These are phyloP conservation scores for Phenacoccus solenopsis DNA, from an alignment of 1,140 invertebrate genomes.

Conservation along the genomic window DNA sequence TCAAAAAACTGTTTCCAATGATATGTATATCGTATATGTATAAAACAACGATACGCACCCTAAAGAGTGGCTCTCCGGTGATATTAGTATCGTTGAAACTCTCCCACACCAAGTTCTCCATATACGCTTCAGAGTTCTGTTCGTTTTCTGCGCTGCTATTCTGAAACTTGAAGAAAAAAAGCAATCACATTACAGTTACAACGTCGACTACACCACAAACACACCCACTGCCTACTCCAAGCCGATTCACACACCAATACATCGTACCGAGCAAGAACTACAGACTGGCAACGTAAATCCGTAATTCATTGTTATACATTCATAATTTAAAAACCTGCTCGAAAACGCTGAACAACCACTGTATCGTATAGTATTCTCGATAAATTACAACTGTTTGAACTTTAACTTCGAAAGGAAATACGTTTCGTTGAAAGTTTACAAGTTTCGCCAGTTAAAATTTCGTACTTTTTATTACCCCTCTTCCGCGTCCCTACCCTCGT, in stretches of 20 bases:
- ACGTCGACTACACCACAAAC: too few relatives aligned
- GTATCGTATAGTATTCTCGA: background rate
- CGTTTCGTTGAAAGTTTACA: conserved; percentile 1
- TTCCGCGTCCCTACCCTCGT: background rate
- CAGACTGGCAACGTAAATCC: too few relatives aligned
- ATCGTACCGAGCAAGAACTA: too few relatives aligned
- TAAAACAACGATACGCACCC: conserved; percentile 26
- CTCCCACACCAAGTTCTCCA: conserved; percentile 49
- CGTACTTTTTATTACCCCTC: background rate
- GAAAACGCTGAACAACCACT: too few relatives aligned
- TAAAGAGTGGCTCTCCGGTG: conserved; percentile 27
- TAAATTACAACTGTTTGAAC: conserved; percentile 3
- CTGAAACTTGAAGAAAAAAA: conserved; percentile 18
- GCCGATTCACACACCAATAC: too few relatives aligned
- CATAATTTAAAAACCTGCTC: too few relatives aligned
- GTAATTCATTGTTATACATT: background rate
- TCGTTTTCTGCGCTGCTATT: conserved; percentile 23
- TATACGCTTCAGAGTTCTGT: conserved; percentile 39
- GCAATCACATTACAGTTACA: too few relatives aligned
- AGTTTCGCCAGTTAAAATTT: background rate
- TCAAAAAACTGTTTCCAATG: too few relatives aligned
- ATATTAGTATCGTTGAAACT: conserved; percentile 26
- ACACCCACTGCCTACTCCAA: too few relatives aligned
- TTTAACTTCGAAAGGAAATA: conserved; percentile 3
- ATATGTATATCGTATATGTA: too few relatives aligned